Conservation (phyloP, 2,888 invertebrate genomes). For the Kryphioiulus occultus region DNA sequence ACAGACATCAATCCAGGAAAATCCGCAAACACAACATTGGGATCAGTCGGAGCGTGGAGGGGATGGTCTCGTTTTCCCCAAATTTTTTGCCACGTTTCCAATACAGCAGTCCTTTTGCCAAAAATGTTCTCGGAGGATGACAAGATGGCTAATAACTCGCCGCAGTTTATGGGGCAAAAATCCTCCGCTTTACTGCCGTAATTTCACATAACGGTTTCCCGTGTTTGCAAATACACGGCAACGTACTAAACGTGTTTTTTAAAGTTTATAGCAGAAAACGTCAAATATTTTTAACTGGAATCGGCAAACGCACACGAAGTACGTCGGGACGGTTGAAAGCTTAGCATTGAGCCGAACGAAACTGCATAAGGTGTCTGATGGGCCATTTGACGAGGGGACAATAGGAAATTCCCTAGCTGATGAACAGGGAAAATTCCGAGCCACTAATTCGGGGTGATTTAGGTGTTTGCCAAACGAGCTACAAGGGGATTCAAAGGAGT, state of each 20-base stretch:
- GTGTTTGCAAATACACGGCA: slow-evolving; percentile 21
- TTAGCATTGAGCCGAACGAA: neutral
- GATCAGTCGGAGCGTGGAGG: neutral
- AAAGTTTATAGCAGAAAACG: neutral
- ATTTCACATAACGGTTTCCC: slow-evolving; percentile 1
- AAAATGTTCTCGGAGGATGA: slow-evolving; percentile 26
- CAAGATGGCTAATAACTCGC: slow-evolving; percentile 35
- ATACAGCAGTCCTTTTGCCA: neutral
- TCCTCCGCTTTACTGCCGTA: slow-evolving; percentile 1
- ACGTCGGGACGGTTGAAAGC: neutral
- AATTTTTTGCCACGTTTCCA: neutral
- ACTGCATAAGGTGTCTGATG: neutral
- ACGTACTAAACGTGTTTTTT: neutral
- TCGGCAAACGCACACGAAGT: neutral
- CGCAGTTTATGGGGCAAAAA: slow-evolving; percentile 18
- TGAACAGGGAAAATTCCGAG: neutral
- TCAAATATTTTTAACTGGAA: neutral
- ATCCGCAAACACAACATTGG: neutral
- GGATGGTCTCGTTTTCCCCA: neutral
- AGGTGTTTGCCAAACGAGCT: neutral
- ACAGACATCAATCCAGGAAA: no score
- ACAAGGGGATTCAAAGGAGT: neutral
- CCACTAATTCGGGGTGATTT: slow-evolving; percentile 7
- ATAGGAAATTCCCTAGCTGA: neutral
- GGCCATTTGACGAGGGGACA: neutral